Conservation (phyloP, 2,113 vertebrate species). For the Diadophis punctatus region DNA sequence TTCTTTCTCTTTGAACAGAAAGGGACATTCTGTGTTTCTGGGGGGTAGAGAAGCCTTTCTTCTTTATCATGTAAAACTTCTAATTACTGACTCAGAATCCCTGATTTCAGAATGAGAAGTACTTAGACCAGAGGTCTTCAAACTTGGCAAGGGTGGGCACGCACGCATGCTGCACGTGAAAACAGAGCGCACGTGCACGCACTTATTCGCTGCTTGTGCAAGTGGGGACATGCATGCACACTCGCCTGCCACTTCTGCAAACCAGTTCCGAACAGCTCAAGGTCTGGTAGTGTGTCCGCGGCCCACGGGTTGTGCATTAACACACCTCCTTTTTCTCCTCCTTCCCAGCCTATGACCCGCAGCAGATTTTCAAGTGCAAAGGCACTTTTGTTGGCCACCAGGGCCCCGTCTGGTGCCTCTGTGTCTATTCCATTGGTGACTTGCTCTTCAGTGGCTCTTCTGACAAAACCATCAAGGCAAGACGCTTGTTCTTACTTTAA, state of each 20-base stretch:
- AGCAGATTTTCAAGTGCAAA: conserved; percentile 99
- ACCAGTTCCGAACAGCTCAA: too few species aligned
- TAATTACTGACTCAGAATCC: neutral
- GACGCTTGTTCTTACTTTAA: neutral
- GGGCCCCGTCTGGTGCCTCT: conserved; percentile 96
- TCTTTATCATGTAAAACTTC: neutral
- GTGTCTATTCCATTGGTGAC: conserved; percentile 97
- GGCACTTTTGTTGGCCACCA: conserved; percentile 98
- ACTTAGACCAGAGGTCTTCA: too few species aligned
- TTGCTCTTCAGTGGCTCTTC: conserved; percentile 97
- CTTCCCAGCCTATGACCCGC: conserved; percentile 89
- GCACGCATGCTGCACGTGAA: too few species aligned
- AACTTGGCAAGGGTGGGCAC: too few species aligned
- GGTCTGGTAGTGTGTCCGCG: too few species aligned
- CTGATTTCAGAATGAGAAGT: neutral
- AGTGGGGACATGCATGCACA: too few species aligned
- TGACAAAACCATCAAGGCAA: conserved; percentile 99
- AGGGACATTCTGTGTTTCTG: neutral
- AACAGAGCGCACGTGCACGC: too few species aligned
- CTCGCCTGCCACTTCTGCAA: too few species aligned
- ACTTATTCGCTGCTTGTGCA: too few species aligned
- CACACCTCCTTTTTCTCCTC: neutral
- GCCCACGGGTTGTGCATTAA: conserved; percentile 5
- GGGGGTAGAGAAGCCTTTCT: too few species aligned
- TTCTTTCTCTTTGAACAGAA: too few species aligned